Evolutionary conservation across 2,888 invertebrate species (phyloP).

Genomic region (Drosophila robusta): DNA sequence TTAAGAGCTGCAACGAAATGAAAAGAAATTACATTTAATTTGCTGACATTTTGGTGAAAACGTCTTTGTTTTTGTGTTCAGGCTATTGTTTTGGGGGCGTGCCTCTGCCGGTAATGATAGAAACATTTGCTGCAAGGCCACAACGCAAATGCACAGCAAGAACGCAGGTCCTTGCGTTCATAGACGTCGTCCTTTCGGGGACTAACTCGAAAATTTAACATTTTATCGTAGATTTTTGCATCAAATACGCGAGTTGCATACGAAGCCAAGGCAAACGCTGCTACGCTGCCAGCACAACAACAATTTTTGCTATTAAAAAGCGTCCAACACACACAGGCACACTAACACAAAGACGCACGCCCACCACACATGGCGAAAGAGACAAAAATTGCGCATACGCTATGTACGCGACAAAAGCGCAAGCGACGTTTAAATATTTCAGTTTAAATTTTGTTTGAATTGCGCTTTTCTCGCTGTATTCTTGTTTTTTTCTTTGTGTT

Average conservation of each 20-base stretch:
- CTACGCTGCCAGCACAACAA: slow-evolving; percentile 9
- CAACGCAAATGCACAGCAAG: slow-evolving; percentile 62
- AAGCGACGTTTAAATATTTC: slow-evolving; percentile 61
- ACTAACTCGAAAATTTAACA: slow-evolving; percentile 35
- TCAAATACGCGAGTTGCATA: slow-evolving; percentile 65
- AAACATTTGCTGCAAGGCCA: slow-evolving; percentile 67
- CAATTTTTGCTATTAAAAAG: slow-evolving; percentile 35
- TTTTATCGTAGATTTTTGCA: slow-evolving; percentile 73
- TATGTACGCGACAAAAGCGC: slow-evolving; percentile 39
- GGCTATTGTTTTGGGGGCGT: slow-evolving; percentile 23
- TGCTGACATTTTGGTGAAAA: slow-evolving; percentile 68
- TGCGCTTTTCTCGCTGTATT: slow-evolving; percentile 4
- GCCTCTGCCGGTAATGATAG: slow-evolving; percentile 65
- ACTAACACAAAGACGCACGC: slow-evolving; percentile 7
- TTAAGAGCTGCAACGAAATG: slow-evolving; percentile 55
- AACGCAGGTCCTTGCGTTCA: slow-evolving; percentile 53
- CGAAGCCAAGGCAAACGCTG: slow-evolving; percentile 21
- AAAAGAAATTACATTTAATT: slow-evolving; percentile 78
- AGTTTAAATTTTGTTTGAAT: slow-evolving; percentile 36
- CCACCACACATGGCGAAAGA: slow-evolving; percentile 15
- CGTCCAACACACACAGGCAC: slow-evolving; percentile 8
- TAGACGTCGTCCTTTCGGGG: slow-evolving; percentile 20
- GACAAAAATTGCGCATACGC: slow-evolving; percentile 53
- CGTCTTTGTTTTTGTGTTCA: slow-evolving; percentile 37
- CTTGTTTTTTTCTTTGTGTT: slow-evolving; percentile 5